Conservation (phyloP, 2,113 vertebrate genomes). For the Aspiorhynchus laticeps region DNA sequence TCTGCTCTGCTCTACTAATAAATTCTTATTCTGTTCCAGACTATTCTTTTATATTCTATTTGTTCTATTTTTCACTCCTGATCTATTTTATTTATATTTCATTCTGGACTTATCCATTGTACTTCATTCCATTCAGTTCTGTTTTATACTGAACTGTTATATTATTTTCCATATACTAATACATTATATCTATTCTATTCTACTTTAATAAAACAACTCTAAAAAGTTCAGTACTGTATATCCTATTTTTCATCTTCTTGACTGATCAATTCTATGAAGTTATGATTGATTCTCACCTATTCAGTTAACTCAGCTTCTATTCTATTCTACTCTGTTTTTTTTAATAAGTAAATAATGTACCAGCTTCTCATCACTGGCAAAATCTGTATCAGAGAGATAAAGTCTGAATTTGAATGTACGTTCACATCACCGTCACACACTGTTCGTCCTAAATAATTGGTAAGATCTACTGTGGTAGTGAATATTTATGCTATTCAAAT, state of each 20-base stretch:
- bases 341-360: background rate
- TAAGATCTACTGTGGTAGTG: background rate
- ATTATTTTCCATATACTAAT: background rate
- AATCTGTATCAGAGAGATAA: background rate
- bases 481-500: constrained; percentile 33
- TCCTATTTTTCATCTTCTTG: background rate
- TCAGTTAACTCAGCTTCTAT: background rate
- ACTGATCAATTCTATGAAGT: background rate
- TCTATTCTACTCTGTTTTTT: background rate
- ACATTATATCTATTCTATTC: background rate
- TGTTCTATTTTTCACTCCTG: background rate
- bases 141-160: background rate
- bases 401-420: constrained; percentile 5
- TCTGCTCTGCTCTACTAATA: background rate
- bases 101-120: background rate
- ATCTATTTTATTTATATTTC: background rate
- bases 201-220: background rate
- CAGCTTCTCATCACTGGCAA: background rate
- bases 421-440: constrained; percentile 10
- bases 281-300: background rate
- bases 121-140: background rate
- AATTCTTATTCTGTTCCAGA: background rate
- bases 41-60: background rate
- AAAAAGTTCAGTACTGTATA: background rate
- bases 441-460: constrained; percentile 26